Percentiles rank a stretch among this genome's conserved stretches.
Conservation (phyloP, 1,140 invertebrate species). For the Chironomus tepperi region DNA sequence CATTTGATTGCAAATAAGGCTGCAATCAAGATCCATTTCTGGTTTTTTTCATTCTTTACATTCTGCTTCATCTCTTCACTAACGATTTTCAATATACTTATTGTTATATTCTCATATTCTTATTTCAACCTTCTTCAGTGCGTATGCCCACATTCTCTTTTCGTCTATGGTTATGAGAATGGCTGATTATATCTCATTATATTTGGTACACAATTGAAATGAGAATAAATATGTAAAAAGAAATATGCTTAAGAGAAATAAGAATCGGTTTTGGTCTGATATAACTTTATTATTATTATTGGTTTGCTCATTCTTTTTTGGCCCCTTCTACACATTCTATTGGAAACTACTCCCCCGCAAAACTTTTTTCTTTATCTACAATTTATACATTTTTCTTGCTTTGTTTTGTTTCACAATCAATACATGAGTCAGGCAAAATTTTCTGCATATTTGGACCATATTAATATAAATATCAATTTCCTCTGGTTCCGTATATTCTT, state of each 20-base stretch:
- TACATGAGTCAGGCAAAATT: no score
- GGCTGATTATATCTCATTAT: constrained; percentile 22
- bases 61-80: not conserved
- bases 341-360: no score
- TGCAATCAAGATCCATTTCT: constrained; percentile 22
- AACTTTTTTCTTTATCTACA: no score
- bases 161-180: constrained; percentile 6
- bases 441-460: no score
- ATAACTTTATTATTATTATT: constrained; percentile 15
- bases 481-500: no score
- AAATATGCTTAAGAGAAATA: constrained; percentile 9
- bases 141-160: constrained; percentile 20
- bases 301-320: not conserved
- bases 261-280: not conserved
- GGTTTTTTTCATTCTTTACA: not conserved
- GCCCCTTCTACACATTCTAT: no score
- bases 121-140: not conserved
- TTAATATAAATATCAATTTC: no score
- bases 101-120: constrained; percentile 1
- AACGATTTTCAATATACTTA: constrained; percentile 14
- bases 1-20: constrained; percentile 20
- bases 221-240: not conserved
- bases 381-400: no score
- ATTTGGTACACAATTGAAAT: constrained; percentile 23
- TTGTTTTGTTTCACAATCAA: no score